phyloP scores from a whole-genome alignment of 2,797 vertebrate species.

The Anas flavirostris region DNA sequence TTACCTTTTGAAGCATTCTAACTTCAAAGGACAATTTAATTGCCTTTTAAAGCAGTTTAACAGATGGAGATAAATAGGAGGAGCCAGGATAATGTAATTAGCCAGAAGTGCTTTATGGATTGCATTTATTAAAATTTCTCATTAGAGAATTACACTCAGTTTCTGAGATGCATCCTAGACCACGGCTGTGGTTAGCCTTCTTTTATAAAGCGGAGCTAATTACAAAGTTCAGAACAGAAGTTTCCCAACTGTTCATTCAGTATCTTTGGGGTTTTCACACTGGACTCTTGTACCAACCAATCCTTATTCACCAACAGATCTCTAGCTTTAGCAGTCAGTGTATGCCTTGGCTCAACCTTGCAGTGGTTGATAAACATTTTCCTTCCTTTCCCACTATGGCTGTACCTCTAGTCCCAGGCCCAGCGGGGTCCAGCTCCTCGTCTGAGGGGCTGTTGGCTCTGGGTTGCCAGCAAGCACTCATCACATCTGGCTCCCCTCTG shows the following conservation, averaged over 20 bases:
- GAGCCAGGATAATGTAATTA: background rate
- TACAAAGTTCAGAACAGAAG: background rate
- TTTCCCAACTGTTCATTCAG: background rate
- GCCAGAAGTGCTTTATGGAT: background rate
- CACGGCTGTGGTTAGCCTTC: background rate
- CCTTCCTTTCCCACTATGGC: background rate
- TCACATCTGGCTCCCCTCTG: background rate
- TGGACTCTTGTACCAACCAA: background rate
- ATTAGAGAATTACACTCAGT: background rate
- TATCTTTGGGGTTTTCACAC: background rate
- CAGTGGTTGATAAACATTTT: background rate
- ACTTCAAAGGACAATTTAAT: background rate
- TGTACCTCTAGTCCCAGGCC: background rate
- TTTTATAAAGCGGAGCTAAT: background rate
- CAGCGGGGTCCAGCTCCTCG: background rate
- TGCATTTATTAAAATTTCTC: background rate
- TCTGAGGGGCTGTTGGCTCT: background rate
- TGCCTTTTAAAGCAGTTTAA: background rate
- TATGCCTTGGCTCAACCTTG: background rate
- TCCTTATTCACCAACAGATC: background rate
- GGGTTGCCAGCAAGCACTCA: background rate
- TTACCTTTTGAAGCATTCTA: background rate
- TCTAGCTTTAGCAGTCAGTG: background rate
- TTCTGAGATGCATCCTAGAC: background rate
- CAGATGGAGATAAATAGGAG: background rate